Conservation (phyloP, 2,888 invertebrate species). For the Acronicta alni region DNA sequence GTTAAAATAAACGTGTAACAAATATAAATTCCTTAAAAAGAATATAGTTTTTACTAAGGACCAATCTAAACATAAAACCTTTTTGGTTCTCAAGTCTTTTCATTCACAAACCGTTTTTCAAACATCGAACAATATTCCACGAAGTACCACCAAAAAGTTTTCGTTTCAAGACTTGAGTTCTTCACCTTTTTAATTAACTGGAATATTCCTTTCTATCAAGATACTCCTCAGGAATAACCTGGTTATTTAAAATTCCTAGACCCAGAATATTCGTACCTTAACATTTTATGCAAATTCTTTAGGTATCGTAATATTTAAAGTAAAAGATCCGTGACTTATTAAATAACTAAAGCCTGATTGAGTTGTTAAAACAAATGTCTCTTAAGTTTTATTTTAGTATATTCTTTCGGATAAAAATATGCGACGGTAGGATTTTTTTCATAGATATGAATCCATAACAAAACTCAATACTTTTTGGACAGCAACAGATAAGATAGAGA, state of each 20-base stretch:
- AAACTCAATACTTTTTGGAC: background rate
- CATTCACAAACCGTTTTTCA: conserved; percentile 23
- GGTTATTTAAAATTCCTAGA: conserved; percentile 42
- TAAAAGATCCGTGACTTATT: conserved; percentile 1
- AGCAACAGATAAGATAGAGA: background rate
- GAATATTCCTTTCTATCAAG: conserved; percentile 37
- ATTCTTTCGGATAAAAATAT: too few relatives aligned
- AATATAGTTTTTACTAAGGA: too few relatives aligned
- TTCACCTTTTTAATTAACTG: conserved; percentile 54
- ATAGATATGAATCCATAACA: too few relatives aligned
- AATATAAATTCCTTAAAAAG: too few relatives aligned
- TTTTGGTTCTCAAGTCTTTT: background rate
- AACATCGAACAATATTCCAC: conserved; percentile 20
- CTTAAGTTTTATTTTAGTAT: too few relatives aligned
- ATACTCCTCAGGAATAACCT: conserved; percentile 40
- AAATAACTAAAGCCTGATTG: background rate
- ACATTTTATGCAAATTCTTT: conserved; percentile 37
- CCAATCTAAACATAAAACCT: too few relatives aligned
- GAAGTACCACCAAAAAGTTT: conserved; percentile 31
- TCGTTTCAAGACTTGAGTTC: conserved; percentile 23
- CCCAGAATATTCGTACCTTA: conserved; percentile 10
- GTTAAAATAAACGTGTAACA: too few relatives aligned
- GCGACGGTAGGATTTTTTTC: too few relatives aligned
- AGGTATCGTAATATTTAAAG: conserved; percentile 9
- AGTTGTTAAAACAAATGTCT: background rate